Conservation (phyloP, 2,797 vertebrate genomes). For the Gymnothorax javanicus region DNA sequence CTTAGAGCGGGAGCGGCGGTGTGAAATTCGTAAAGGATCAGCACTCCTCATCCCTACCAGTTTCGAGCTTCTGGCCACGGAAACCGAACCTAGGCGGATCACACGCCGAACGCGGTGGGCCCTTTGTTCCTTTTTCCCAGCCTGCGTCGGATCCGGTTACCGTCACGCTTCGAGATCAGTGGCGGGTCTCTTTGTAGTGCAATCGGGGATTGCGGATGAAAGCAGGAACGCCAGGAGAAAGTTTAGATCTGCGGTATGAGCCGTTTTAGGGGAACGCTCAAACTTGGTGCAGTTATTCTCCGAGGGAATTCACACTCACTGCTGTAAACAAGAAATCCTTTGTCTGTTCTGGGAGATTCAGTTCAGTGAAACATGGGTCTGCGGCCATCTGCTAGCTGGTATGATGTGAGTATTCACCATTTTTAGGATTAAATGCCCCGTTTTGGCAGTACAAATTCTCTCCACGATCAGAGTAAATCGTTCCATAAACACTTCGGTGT, state of each 20-base stretch:
- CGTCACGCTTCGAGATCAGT: not conserved
- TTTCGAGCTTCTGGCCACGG: not conserved
- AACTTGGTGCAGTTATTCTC: not conserved
- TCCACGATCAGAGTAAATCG: not conserved
- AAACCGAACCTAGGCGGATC: not conserved
- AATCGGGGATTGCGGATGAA: not conserved
- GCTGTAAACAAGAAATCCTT: not conserved
- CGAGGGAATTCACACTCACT: not conserved
- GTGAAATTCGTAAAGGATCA: not conserved
- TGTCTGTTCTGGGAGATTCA: not conserved
- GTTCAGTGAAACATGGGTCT: not conserved
- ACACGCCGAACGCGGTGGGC: not conserved
- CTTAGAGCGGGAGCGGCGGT: too few relatives aligned
- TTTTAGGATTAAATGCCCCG: not conserved
- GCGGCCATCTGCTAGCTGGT: not conserved
- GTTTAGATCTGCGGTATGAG: not conserved
- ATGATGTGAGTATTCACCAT: not conserved
- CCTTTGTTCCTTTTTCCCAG: not conserved
- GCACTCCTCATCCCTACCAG: not conserved
- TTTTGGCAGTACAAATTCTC: not conserved
- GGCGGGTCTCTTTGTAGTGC: not conserved
- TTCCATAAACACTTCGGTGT: not conserved
- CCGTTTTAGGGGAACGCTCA: not conserved
- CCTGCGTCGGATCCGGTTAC: not conserved
- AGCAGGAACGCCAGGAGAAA: not conserved